A percentile compares a stretch with the other conserved stretches of the same genome.
These are phyloP conservation scores for Perithous albicinctus DNA, from an alignment of 2,888 invertebrate genomes.

Conservation along the genomic window DNA sequence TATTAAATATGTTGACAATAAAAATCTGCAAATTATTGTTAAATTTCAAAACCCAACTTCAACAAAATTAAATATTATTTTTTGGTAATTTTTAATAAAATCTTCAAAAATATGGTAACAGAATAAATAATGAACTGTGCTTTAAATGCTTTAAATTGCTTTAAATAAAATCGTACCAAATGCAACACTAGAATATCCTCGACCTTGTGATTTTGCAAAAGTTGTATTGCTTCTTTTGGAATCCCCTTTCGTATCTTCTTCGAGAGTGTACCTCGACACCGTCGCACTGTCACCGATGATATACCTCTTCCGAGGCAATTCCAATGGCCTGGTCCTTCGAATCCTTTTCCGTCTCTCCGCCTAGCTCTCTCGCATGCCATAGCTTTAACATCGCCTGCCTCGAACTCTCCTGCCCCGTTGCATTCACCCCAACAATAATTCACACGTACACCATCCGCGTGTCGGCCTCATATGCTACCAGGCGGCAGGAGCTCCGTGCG, in stretches of 20 bases:
- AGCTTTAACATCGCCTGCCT: slow-evolving; percentile 32
- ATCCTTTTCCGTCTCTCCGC: slow-evolving; percentile 42
- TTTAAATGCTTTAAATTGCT: too few relatives aligned
- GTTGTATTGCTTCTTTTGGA: background rate
- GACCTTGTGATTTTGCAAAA: background rate
- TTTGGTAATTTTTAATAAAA: too few relatives aligned
- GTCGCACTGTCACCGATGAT: slow-evolving; percentile 55
- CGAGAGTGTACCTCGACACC: slow-evolving; percentile 14
- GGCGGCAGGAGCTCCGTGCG: slow-evolving; percentile 40
- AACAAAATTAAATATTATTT: too few relatives aligned
- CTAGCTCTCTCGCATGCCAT: slow-evolving; percentile 16
- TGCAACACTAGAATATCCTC: background rate
- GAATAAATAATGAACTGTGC: too few relatives aligned
- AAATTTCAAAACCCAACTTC: too few relatives aligned
- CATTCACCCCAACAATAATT: slow-evolving; percentile 69
- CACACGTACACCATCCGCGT: slow-evolving; percentile 69
- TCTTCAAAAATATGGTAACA: too few relatives aligned
- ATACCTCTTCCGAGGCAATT: slow-evolving; percentile 57
- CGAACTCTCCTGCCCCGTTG: slow-evolving; percentile 48
- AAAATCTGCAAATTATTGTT: too few relatives aligned
- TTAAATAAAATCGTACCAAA: background rate
- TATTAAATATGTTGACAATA: too few relatives aligned
- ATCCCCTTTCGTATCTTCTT: background rate
- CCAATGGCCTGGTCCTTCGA: slow-evolving; percentile 55
- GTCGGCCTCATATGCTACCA: slow-evolving; percentile 68